Evolutionary conservation across 2,888 invertebrate genomes (phyloP).

Genomic region (Aromia moschata): DNA sequence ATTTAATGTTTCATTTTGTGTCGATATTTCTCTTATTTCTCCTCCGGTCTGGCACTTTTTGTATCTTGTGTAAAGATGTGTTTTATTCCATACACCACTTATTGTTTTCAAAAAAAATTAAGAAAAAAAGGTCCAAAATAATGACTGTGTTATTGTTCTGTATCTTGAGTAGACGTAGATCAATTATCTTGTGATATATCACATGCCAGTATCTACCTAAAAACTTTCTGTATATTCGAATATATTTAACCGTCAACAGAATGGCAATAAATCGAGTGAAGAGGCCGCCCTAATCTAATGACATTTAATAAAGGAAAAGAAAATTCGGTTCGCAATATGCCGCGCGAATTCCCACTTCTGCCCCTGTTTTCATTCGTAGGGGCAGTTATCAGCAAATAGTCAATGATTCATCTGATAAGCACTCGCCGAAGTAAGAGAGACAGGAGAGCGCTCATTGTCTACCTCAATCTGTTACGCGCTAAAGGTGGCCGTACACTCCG

Average conservation of each 20-base stretch:
- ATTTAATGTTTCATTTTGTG: no score
- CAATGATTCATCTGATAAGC: conserved; percentile 46
- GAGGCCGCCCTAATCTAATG: conserved; percentile 20
- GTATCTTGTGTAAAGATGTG: no score
- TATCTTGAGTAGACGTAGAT: no score
- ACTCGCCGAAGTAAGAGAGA: conserved; percentile 24
- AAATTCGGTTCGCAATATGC: conserved; percentile 41
- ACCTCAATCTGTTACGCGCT: conserved; percentile 31
- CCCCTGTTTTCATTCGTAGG: conserved; percentile 29
- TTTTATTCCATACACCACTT: no score
- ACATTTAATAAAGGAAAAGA: conserved; percentile 30
- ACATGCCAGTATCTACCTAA: no score
- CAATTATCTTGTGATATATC: no score
- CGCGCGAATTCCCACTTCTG: conserved; percentile 34
- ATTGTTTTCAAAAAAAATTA: no score
- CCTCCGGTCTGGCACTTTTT: no score
- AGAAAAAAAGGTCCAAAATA: no score
- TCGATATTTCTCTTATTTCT: no score
- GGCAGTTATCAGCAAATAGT: conserved; percentile 35
- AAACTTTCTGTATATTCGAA: no score
- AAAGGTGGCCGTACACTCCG: conserved; percentile 34
- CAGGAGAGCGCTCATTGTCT: conserved; percentile 32
- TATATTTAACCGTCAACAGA: not conserved
- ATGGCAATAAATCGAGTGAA: conserved; percentile 13
- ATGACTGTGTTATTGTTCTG: no score